phyloP scores from a whole-genome alignment of 2,113 vertebrate genomes.

The Neolamprologus longior region DNA sequence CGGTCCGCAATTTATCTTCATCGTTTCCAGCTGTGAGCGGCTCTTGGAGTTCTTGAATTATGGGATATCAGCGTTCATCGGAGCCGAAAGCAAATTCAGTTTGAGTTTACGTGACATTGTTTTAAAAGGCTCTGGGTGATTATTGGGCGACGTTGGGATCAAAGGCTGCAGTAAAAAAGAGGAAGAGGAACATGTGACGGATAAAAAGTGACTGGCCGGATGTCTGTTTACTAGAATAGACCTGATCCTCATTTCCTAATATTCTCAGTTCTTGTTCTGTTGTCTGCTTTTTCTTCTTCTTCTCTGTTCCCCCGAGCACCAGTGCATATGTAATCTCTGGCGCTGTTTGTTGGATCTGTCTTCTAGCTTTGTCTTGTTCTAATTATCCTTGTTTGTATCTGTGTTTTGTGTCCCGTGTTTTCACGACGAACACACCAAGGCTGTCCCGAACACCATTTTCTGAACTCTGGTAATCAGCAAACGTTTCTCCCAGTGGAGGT shows the following conservation, averaged over 20 bases:
- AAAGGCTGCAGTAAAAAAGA: background rate
- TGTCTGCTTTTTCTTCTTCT: background rate
- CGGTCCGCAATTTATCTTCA: fast-evolving
- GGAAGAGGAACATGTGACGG: background rate
- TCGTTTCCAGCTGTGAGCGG: background rate
- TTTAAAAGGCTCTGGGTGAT: background rate
- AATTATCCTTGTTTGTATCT: background rate
- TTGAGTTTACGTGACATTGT: background rate
- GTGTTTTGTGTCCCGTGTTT: background rate
- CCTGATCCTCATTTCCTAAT: background rate
- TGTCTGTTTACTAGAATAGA: background rate
- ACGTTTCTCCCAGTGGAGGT: background rate
- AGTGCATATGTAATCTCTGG: background rate
- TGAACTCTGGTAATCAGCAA: background rate
- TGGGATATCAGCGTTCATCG: fast-evolving
- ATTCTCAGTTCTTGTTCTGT: background rate
- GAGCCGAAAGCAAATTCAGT: background rate
- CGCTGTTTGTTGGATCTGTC: background rate
- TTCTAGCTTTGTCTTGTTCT: background rate
- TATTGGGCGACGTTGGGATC: background rate
- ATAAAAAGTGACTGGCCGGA: background rate
- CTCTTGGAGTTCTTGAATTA: background rate
- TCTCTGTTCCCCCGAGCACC: background rate
- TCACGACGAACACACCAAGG: background rate
- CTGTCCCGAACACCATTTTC: background rate